phyloP scores from a whole-genome alignment of 2,888 invertebrate species.

The Callyntrura sp. region DNA sequence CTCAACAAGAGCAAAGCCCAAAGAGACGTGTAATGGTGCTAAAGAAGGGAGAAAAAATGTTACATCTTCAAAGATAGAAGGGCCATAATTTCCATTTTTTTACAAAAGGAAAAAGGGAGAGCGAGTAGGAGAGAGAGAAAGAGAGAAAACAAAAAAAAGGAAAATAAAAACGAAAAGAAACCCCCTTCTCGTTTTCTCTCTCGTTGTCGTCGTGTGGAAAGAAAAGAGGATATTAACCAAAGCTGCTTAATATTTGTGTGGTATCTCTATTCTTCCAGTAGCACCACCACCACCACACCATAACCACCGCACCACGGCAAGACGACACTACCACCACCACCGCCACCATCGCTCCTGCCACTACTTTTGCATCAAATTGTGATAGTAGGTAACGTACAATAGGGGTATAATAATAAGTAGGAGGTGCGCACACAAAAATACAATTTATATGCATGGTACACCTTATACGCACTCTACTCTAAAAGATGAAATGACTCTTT shows the following conservation, averaged over 20 bases:
- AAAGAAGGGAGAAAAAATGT: constrained; percentile 41
- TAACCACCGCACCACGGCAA: constrained; percentile 9
- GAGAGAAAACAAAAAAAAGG: constrained; percentile 41
- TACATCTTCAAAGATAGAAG: constrained; percentile 61
- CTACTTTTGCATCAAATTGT: constrained; percentile 54
- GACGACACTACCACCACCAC: constrained; percentile 39
- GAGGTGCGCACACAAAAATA: constrained; percentile 5
- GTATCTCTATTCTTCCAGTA: constrained; percentile 67
- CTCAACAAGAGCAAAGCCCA: constrained; percentile 35
- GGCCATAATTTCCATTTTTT: constrained; percentile 67
- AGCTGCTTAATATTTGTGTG: constrained; percentile 74
- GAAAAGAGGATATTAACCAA: constrained; percentile 68
- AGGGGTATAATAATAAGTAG: background rate
- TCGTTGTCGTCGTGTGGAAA: constrained; percentile 59
- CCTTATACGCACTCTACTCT: background rate
- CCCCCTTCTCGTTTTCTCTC: constrained; percentile 12
- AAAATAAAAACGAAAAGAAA: constrained; percentile 51
- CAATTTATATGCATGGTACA: constrained; percentile 2
- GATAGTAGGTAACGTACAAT: constrained; percentile 15
- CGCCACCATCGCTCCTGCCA: too few species aligned
- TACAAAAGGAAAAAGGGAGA: too few species aligned
- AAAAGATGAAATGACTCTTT: constrained; percentile 55
- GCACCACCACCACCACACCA: constrained; percentile 53
- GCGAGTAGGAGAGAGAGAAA: too few species aligned
- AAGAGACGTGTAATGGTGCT: constrained; percentile 62